These are phyloP conservation scores for Drosophila mulleri DNA, from an alignment of 2,888 invertebrate genomes.

Conservation along the genomic window DNA sequence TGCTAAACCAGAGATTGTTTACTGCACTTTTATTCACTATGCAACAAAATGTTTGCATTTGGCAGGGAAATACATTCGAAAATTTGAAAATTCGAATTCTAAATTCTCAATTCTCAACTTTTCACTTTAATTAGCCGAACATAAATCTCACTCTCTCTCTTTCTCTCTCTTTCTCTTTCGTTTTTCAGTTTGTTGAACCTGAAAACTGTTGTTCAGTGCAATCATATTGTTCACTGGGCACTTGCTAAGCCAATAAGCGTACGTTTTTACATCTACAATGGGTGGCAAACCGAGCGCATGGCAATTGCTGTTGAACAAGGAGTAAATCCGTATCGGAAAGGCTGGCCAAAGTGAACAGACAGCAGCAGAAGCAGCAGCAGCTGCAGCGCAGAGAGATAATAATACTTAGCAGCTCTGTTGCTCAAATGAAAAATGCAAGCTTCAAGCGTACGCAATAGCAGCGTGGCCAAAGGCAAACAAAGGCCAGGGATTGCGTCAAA, in stretches of 20 bases:
- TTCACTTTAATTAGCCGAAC: background rate
- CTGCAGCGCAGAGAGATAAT: conserved; percentile 41
- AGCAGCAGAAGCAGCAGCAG: conserved; percentile 1
- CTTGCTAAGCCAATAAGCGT: conserved; percentile 57
- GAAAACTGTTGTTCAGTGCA: conserved; percentile 32
- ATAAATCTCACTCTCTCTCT: background rate
- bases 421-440: conserved; percentile 53
- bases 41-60: background rate
- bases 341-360: conserved; percentile 14
- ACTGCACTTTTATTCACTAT: background rate
- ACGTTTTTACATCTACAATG: conserved; percentile 56
- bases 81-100: too few species aligned
- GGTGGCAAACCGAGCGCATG: conserved; percentile 33
- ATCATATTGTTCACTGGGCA: conserved; percentile 50
- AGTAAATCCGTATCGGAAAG: conserved; percentile 27
- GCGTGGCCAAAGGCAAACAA: conserved; percentile 52
- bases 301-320: conserved; percentile 30
- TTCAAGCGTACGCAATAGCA: conserved; percentile 40
- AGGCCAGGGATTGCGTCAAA: conserved; percentile 66
- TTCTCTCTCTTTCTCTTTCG: too few species aligned
- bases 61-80: too few species aligned
- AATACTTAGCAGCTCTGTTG: conserved; percentile 43
- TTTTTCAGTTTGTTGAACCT: conserved; percentile 1
- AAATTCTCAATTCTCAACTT: too few species aligned
- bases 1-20: background rate